phyloP scores from a whole-genome alignment of 2,113 vertebrate species.

The Aegypius monachus region DNA sequence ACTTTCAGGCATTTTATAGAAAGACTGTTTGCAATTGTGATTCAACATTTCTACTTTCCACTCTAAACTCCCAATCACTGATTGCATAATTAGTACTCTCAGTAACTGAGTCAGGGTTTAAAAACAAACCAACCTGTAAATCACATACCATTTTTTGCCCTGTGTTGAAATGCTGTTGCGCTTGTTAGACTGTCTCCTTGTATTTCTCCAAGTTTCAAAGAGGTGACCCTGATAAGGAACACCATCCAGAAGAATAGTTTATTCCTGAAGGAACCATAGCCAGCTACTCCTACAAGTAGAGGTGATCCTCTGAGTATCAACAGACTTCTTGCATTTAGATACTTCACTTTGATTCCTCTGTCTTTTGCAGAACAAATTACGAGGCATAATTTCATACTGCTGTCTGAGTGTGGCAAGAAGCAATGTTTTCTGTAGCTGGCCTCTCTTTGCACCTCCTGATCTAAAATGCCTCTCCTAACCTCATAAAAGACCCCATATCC shows the following conservation, averaged over 20 bases:
- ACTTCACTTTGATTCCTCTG: constrained; percentile 5
- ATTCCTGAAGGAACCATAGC: background rate
- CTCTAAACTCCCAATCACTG: background rate
- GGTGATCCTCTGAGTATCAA: background rate
- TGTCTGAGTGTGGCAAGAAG: background rate
- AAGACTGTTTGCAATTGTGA: background rate
- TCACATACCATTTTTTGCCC: background rate
- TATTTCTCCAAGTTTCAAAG: background rate
- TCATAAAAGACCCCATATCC: constrained; percentile 19
- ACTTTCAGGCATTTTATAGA: background rate
- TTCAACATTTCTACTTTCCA: background rate
- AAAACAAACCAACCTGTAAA: constrained; percentile 19
- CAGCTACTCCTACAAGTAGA: background rate
- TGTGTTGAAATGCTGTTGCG: background rate
- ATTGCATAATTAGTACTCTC: background rate
- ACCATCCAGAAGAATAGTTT: background rate
- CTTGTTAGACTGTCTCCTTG: background rate
- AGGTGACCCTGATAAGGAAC: background rate
- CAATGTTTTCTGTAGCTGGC: constrained; percentile 25
- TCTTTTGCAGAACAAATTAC: background rate
- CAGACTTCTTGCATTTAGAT: background rate
- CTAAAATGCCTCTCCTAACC: constrained; percentile 38
- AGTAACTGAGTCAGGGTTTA: constrained; percentile 26
- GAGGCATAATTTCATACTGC: background rate
- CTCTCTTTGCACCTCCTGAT: constrained; percentile 25